These are phyloP conservation scores for Meriones unguiculatus DNA, from an alignment of 2,113 vertebrate species.

Conservation along the genomic window DNA sequence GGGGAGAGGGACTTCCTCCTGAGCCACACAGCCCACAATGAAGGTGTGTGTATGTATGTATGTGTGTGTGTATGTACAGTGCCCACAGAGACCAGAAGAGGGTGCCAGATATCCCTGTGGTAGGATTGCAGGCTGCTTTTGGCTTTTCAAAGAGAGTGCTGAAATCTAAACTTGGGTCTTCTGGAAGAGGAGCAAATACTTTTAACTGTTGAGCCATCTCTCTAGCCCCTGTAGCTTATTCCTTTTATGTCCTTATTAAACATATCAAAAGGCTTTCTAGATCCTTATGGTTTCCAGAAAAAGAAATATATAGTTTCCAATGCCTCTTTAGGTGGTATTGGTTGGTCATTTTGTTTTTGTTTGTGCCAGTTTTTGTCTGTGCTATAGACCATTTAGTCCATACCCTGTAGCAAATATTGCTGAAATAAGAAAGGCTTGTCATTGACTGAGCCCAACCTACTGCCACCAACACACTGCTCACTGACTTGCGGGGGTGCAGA, in stretches of 20 bases:
- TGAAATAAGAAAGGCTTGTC: neutral
- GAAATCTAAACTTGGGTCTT: neutral
- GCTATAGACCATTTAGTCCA: neutral
- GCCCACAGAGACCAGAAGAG: neutral
- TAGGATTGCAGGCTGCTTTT: neutral
- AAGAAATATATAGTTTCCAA: neutral
- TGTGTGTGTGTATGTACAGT: neutral
- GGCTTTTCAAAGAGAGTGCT: neutral
- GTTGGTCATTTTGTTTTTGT: neutral
- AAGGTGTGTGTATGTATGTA: neutral
- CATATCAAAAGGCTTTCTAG: constrained; percentile 15
- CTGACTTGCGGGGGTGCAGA: neutral
- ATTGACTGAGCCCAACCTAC: neutral
- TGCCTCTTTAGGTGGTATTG: neutral
- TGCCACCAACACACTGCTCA: neutral
- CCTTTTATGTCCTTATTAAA: neutral
- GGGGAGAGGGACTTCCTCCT: neutral
- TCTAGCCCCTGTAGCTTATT: neutral
- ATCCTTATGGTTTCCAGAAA: neutral
- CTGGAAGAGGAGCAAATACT: neutral
- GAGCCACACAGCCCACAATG: neutral
- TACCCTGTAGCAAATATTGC: neutral
- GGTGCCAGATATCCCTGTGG: neutral
- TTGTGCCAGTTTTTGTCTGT: neutral
- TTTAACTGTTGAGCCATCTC: neutral